Evolutionary conservation across 2,888 invertebrate genomes (phyloP), one percentile per base, ranked within the genome.

Genomic region (Vesta saturnalis): DNA sequence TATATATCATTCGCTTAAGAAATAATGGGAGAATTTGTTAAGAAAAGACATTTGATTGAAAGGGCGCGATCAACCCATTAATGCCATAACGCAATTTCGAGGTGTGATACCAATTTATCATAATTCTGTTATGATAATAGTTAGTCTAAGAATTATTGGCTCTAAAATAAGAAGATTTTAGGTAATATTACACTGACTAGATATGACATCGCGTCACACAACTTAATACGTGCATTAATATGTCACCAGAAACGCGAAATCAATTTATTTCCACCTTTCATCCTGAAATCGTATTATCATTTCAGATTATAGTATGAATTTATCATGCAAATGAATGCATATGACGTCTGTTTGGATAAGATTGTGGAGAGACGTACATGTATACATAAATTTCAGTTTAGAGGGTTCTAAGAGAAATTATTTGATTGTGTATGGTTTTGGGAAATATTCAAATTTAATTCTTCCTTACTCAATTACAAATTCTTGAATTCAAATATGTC

Each of bases 241-340:
- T 83, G 83, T 83, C 83, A 83, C 82, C 81, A 77, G 82, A 80
- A 82, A 81, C 80, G 82, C 79, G 81, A 80, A 83, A 83, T 83
- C 83, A 83, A 83, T 83, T 83, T 83, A 83, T 83, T 83, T 82
- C 76, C 83, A 83, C 82, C 83, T 82, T 83, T 83, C 82, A 83
- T 68, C 72, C 73, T 76, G 79, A 81, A 82, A 83, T 82, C 82
- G 82, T 78, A 82, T 82, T 83, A 83, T 83, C 79, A 82, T 80
- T 79, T 79, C 77, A 74, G 78, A 78, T 78, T 80, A 77, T 77
- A 75, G 77, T 72, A 73, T 78, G 78, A 82, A 83, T 83, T 83
- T 82, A 83, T 83, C 82, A 83, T 83, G 83, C 80, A 82, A 82
- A 82, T 83, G 83, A 82, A 82, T 80, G 81, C 77, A 75, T 76